Evolutionary conservation across 2,797 vertebrate species (phyloP), one percentile per base, ranked within the genome.

Genomic region (Rhinophrynus dorsalis): DNA sequence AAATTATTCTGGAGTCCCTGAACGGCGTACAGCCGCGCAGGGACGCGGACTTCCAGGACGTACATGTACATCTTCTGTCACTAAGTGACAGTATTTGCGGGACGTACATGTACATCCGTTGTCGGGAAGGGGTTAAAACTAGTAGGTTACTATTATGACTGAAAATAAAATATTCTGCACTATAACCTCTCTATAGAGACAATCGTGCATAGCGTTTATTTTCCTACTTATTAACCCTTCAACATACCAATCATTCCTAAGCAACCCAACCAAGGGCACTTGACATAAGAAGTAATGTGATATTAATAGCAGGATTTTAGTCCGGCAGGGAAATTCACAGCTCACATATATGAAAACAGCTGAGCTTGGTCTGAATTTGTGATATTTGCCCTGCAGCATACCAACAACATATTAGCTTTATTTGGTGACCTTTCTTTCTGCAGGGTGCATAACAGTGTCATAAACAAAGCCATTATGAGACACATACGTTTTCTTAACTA

Each of bases 391-490:
- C 57, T n/a, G 15, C 26, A 42, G 35, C 67, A 68, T 70, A 55
- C 67, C 67, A 47, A n/a, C 58, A 35, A 30, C 30, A 55, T 62
- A 54, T 62, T 45, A 62, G 29, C 38, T 35, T 68, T 52, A 60
- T 68, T 38, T 42, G 52, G 26, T 68, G 57, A 61, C 67, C 67
- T 61, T 52, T 44, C n/a, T n/a, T 18, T 10, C 26, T 52, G 35
- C 18, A 52, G 37, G 56, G 12, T 27, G 37, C 47, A 44, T 18
- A 37, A 47, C 42, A 54, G 35, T 11, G 54, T 54, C 40, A 42
- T 44, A 60, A 68, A 54, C 67, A 68, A 52, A 52, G 35, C 26
- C 45, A 29, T 71, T 42, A 64, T 17, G 51, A 63, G 51, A 3
- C 17, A 18, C 60, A 64, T 45, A 48, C 27, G 57, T 56, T 30